Evolutionary conservation across 2,113 vertebrate species (phyloP).

Genomic region (Ailurus styani): DNA sequence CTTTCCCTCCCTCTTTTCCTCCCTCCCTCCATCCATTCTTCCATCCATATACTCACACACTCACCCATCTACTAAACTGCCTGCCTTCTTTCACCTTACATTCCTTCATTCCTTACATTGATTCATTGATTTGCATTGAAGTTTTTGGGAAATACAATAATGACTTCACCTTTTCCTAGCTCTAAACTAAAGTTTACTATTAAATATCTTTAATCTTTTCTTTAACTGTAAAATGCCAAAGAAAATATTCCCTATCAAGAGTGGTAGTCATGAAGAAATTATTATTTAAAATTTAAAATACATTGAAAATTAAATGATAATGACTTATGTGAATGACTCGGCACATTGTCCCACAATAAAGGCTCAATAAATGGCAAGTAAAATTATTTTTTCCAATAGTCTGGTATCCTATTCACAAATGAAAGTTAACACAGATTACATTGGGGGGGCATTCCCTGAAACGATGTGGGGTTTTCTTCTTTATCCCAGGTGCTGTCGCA

Average conservation of each 20-base stretch:
- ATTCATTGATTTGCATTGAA: not conserved
- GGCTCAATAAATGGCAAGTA: not conserved
- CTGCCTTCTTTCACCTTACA: not conserved
- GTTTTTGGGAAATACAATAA: not conserved
- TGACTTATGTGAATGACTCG: no score
- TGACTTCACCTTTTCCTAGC: not conserved
- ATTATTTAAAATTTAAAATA: not conserved
- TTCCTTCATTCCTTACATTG: not conserved
- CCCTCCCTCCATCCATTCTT: not conserved
- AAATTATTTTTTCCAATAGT: not conserved
- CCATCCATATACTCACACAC: not conserved
- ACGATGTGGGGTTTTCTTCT: not conserved
- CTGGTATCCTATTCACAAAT: not conserved
- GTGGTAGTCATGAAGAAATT: not conserved
- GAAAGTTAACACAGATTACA: not conserved
- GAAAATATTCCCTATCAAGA: not conserved
- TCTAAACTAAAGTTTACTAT: not conserved
- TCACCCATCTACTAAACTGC: not conserved
- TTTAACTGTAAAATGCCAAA: not conserved
- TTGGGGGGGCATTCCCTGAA: no score
- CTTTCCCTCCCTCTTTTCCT: no score
- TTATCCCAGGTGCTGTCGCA: not conserved
- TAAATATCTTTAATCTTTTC: not conserved
- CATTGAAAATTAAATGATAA: not conserved
- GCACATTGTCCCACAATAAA: not conserved